phyloP scores from a whole-genome alignment of 2,888 invertebrate genomes.

The Chalcosyrphus nemorum region DNA sequence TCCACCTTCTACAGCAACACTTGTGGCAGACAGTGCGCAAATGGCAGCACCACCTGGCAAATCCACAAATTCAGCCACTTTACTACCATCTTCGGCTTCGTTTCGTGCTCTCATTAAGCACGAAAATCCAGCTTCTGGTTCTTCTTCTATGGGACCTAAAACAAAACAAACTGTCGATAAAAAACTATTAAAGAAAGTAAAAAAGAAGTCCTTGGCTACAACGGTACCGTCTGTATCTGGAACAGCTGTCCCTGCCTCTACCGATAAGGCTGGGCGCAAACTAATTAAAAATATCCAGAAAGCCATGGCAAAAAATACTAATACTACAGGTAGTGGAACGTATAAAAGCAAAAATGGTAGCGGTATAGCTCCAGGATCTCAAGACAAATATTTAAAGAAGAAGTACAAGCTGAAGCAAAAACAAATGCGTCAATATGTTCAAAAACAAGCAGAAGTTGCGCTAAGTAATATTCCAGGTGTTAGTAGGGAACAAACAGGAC shows the following conservation, averaged over 20 bases:
- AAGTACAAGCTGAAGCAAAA: constrained; percentile 61
- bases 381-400: constrained; percentile 57
- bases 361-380: not conserved
- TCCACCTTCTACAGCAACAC: constrained; percentile 74
- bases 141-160: constrained; percentile 17
- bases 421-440: constrained; percentile 40
- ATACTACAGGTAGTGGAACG: not conserved
- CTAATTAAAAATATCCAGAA: constrained; percentile 78
- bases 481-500: not conserved
- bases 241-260: constrained; percentile 4
- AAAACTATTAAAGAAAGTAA: constrained; percentile 75
- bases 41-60: not conserved
- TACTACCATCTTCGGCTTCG: not conserved
- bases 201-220: constrained; percentile 73
- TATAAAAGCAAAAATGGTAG: constrained; percentile 43
- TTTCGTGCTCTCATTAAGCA: not conserved
- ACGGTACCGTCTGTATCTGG: constrained; percentile 4
- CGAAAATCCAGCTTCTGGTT: constrained; percentile 31
- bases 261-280: constrained; percentile 77
- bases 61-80: not conserved
- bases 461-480: not conserved
- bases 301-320: constrained; percentile 58
- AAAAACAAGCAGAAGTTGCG: constrained; percentile 42
- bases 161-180: constrained; percentile 28
- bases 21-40: not conserved